These are phyloP conservation scores for Anser brachyrhynchus DNA, from an alignment of 2,113 vertebrate species.

Conservation along the genomic window DNA sequence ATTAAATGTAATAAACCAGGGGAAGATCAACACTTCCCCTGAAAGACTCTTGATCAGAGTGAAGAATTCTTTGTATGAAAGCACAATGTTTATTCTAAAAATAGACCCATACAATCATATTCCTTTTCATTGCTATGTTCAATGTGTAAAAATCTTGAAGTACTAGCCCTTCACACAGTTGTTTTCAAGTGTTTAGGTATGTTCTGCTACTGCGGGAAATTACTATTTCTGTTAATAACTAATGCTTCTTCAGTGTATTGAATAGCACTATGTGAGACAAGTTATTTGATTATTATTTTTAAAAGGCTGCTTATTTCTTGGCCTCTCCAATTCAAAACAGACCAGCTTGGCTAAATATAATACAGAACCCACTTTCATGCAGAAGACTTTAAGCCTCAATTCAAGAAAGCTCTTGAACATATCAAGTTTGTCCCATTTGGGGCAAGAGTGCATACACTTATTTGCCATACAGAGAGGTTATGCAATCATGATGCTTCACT, in stretches of 20 bases:
- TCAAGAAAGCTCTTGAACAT: not conserved
- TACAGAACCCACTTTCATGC: not conserved
- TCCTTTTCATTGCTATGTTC: not conserved
- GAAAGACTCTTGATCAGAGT: conserved; percentile 32
- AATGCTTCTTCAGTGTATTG: not conserved
- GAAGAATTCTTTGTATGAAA: conserved; percentile 33
- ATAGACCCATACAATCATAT: not conserved
- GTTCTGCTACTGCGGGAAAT: not conserved
- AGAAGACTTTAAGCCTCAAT: not conserved
- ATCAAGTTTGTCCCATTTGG: not conserved
- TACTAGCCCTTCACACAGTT: not conserved
- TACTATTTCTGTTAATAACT: not conserved
- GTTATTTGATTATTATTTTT: not conserved
- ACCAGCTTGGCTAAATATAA: not conserved
- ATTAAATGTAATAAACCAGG: not conserved
- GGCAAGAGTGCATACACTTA: not conserved
- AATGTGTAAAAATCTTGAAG: not conserved
- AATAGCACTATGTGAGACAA: not conserved
- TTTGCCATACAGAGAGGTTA: not conserved
- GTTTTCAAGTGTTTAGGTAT: not conserved
- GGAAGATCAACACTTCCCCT: conserved; percentile 18
- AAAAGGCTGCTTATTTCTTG: not conserved
- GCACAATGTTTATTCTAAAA: conserved; percentile 12
- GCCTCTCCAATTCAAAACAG: not conserved
- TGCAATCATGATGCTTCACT: not conserved